Conservation (phyloP, 2,113 vertebrate species). For the Cyphomyrus discorhynchus region DNA sequence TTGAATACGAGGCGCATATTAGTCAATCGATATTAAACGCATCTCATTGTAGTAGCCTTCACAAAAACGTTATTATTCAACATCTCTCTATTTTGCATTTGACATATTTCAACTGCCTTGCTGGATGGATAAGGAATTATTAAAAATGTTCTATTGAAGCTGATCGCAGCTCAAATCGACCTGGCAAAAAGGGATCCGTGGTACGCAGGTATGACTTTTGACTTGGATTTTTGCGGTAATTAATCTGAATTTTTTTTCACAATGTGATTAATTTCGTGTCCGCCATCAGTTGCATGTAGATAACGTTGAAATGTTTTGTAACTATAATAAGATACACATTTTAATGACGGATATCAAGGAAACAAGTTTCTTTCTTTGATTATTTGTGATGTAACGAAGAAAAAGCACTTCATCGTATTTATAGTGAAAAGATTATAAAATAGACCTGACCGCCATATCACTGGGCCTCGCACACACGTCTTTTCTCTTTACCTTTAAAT, state of each 20-base stretch:
- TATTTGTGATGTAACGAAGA: background rate
- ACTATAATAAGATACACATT: no score
- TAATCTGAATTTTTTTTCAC: background rate
- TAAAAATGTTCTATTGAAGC: background rate
- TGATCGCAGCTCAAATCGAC: background rate
- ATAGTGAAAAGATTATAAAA: background rate
- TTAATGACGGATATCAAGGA: background rate
- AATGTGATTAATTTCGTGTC: background rate
- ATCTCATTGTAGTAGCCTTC: background rate
- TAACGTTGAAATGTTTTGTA: background rate
- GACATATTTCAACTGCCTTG: background rate
- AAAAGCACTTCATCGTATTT: background rate
- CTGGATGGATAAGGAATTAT: conserved; percentile 4
- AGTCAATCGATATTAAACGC: background rate
- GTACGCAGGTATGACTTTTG: background rate
- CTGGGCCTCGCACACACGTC: background rate
- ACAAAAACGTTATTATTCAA: background rate
- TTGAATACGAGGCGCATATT: background rate
- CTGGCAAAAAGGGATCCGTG: background rate
- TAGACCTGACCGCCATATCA: background rate
- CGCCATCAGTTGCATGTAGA: background rate
- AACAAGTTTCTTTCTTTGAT: background rate
- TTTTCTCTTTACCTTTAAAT: background rate
- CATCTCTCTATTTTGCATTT: background rate
- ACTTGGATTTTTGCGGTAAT: background rate